Evolutionary conservation across 1,140 invertebrate species (phyloP).

Genomic region (Dinoponera quadriceps): DNA sequence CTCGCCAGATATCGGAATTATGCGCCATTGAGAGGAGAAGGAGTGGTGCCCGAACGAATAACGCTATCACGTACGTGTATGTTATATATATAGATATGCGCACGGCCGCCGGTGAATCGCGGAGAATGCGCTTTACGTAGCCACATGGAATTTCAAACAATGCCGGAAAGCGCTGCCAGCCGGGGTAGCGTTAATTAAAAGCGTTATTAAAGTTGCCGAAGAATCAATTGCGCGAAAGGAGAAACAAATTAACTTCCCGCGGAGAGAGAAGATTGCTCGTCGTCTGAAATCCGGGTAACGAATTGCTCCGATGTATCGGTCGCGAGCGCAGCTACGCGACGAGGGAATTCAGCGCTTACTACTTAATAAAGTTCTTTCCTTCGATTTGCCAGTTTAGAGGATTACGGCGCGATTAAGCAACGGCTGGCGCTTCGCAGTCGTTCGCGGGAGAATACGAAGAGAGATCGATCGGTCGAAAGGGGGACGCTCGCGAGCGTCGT

Average conservation of each 20-base stretch:
- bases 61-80: no score
- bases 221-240: constrained; percentile 4
- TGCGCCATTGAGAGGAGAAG: not conserved
- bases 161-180: not conserved
- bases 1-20: constrained; percentile 15
- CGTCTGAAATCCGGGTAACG: not conserved
- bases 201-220: constrained; percentile 13
- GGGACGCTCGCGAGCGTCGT: not conserved
- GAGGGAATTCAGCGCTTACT: not conserved
- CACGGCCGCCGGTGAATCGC: not conserved
- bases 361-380: constrained; percentile 16
- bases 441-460: not conserved
- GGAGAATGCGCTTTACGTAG: constrained; percentile 1
- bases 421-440: not conserved
- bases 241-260: constrained; percentile 10
- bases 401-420: constrained; percentile 7
- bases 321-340: not conserved
- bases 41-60: not conserved
- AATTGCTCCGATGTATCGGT: not conserved
- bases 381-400: constrained; percentile 5
- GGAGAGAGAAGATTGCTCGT: not conserved
- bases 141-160: not conserved
- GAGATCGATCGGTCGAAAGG: constrained; percentile 1
- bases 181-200: constrained; percentile 20
- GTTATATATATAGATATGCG: no score